Evolutionary conservation across 35 echinoderm and acorn worm species (phyloP), one percentile per base, ranked within the genome.

Genomic region (Ophiothrix spiculata): DNA sequence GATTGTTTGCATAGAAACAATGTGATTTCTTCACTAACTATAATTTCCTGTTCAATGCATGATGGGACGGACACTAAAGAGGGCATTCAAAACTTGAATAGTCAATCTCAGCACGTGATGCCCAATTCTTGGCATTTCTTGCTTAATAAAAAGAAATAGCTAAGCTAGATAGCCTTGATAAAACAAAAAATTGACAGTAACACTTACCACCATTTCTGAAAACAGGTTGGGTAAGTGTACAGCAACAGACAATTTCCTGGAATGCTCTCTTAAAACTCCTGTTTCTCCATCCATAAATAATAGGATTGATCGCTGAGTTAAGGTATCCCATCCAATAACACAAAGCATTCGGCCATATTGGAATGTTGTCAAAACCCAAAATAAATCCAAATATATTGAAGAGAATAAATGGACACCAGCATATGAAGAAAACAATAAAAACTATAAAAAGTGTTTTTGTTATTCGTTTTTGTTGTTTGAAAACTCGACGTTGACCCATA

Each of bases 301-400:
- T 80, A 23, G 96, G 96, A 75, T 93, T 99, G 29, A 99, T 38
- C 0, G 96, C 96, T 21, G 92, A 99, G 74, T 91, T 99, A 31
- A 87, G 32, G 34, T 91, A 99, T 4, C 96, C 96, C 82, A 83
- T 84, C 92, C 93, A 94, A 38, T 99, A 99, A 10, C 87, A 92
- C 56, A 88, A 85, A 0, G 87, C 83, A 39, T 99, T 99, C 31
- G 91, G 84, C 87, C 92, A 94, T 0, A 88, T 73, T 0, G 96
- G 96, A 34, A 99, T 73, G 0, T 75, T 89, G 32, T 84, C 60
- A 38, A 88, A 91, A 1, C 87, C 86, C 45, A 79, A 17, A 16
- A 80, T 78, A 56, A 99, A 64, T n/a, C 79, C 87, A 77, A 93
- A 86, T 34, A 56, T 42, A 19, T 79, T 89, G 79, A 94, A 99